Evolutionary conservation across 1,140 invertebrate species (phyloP), one percentile per base, ranked within the genome.

Genomic region (Copidosoma floridanum): DNA sequence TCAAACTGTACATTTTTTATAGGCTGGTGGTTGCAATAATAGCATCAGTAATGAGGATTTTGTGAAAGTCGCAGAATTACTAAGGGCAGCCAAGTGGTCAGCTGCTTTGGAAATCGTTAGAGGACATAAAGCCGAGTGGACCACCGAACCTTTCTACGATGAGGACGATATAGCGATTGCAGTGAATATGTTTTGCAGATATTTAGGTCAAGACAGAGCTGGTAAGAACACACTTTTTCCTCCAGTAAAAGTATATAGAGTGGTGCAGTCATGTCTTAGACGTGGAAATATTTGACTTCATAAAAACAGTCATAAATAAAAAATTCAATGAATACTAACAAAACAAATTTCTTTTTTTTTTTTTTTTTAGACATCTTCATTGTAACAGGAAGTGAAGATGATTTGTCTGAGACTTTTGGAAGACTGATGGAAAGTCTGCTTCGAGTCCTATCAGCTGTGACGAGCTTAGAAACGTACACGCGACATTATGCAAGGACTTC

Each of bases 151-250:
- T n/a, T 84, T 83, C 38, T 76, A 79, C 38, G 83, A 84, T 55
- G 78, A 81, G 23, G 82, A 84, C 12, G 84, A 90, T 61, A 80
- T 90, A 10, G 82, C 85, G n/a, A 84, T 84, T 10, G 83, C 89
- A 51, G 79, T 90, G 38, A 87, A 85, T 75, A 84, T 89, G 63
- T 91, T 88, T 71, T 90, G 89, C 68, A 84, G 82, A 66, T 84
- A 88, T 65, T 71, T 89, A 55, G 84, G 87, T 35, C 84, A 87
- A 65, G 86, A 89, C 64, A 84, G 84, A 76, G 79, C 84, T 64
- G 87, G 88, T 88, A 78, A 75, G 63, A 47, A 50, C 10, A n/a
- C n/a, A n/a, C 21, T 46, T 46, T 46, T n/a, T n/a, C n/a, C n/a
- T n/a, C n/a, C n/a, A n/a, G n/a, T n/a, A n/a, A n/a, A n/a, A n/a